Evolutionary conservation across 2,888 invertebrate species (phyloP).

Genomic region (Ophion costatus): DNA sequence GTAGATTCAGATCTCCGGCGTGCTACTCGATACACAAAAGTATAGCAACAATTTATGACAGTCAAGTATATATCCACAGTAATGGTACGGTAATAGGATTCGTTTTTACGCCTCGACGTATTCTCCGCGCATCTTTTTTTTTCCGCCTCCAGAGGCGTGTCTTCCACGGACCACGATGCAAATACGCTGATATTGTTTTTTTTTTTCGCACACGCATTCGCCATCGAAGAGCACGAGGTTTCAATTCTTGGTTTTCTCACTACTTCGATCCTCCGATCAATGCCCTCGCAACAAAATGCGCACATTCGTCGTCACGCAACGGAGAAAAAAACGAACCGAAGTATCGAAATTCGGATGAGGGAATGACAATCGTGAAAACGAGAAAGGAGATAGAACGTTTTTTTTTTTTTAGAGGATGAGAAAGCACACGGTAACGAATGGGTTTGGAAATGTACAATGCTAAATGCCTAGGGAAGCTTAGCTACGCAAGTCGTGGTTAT

Average conservation of each 20-base stretch:
- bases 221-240: slow-evolving; percentile 35
- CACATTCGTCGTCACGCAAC: neutral
- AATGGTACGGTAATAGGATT: slow-evolving; percentile 35
- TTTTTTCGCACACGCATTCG: slow-evolving; percentile 19
- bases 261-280: neutral
- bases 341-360: no score
- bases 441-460: slow-evolving; percentile 71
- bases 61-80: slow-evolving; percentile 48
- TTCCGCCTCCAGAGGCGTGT: neutral
- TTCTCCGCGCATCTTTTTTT: neutral
- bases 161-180: neutral
- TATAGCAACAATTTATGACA: slow-evolving; percentile 46
- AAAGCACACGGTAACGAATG: slow-evolving; percentile 3
- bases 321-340: neutral
- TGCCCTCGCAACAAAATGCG: neutral
- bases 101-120: neutral
- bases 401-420: slow-evolving; percentile 4
- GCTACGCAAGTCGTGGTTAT: slow-evolving; percentile 56
- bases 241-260: neutral
- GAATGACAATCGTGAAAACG: neutral
- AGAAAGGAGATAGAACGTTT: neutral
- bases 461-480: slow-evolving; percentile 75
- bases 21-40: slow-evolving; percentile 16
- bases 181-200: slow-evolving; percentile 40
- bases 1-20: slow-evolving; percentile 23